Evolutionary conservation across 2,797 vertebrate genomes (phyloP), one percentile per base, ranked within the genome.

Genomic region (Margarornis squamiger): DNA sequence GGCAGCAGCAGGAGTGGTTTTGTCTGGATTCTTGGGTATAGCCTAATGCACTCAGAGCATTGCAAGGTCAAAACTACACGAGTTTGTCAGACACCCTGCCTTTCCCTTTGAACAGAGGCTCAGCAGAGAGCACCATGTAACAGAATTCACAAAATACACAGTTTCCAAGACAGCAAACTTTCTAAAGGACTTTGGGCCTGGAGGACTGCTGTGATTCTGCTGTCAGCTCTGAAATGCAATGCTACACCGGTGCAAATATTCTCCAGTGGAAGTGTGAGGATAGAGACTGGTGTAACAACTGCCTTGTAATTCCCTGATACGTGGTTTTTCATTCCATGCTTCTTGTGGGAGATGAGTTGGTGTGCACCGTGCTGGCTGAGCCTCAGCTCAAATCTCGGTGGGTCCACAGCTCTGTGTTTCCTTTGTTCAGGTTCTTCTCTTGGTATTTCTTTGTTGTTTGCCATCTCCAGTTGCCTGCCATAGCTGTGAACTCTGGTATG

Each of bases 171-270:
- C 61, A 34, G 38, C 29, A 43, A 61, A 91, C 70, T 90, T 90
- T 57, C 30, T 24, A 38, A 38, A 81, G 67, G 82, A 36, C 27
- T 34, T 78, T 22, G 81, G 49, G 71, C 5, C 8, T 39, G 63
- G 30, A 41, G 14, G 29, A 26, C 29, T 27, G 0, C 54, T 1
- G 6, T 55, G 54, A 12, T 20, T 27, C 17, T 43, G 49, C 46
- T 55, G 55, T 8, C 30, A 54, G 52, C 71, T 51, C 22, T 18
- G 29, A 89, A 63, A 8, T 17, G 55, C 80, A 67, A 4, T 5
- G 0, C 18, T 51, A 0, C 1, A 2, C 1, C 0, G 1, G 30
- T 49, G 62, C 46, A 43, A 17, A 36, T 4, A 9, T 15, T 43
- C 59, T 45, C 9, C 34, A 1, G 0, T 2, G 7, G 32, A 30